phyloP scores from a whole-genome alignment of 2,888 invertebrate genomes.

The Aricia artaxerxes region DNA sequence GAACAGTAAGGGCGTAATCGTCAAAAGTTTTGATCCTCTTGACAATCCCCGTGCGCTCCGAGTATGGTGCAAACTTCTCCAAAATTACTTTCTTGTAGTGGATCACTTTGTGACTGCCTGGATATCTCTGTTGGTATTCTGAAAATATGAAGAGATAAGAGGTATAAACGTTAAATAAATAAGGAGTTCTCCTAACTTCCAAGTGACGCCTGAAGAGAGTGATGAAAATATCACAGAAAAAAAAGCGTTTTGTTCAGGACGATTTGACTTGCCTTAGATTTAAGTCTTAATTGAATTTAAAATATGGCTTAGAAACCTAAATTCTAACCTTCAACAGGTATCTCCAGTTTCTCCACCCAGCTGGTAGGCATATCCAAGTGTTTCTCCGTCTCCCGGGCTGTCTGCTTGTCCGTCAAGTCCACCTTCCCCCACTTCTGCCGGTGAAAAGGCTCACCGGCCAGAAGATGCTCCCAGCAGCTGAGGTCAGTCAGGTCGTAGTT shows the following conservation, averaged over 20 bases:
- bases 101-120: constrained; percentile 84
- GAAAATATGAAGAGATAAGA: constrained; percentile 33
- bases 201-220: no score
- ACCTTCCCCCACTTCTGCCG: constrained; percentile 76
- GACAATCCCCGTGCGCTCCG: constrained; percentile 86
- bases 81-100: constrained; percentile 87
- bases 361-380: constrained; percentile 88
- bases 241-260: no score
- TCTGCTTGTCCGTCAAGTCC: constrained; percentile 61
- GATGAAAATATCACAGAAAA: no score
- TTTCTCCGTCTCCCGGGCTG: constrained; percentile 81
- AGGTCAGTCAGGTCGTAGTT: constrained; percentile 83
- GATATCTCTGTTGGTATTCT: constrained; percentile 86
- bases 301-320: not conserved
- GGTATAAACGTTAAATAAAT: no score
- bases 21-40: constrained; percentile 81
- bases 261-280: no score
- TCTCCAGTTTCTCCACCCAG: constrained; percentile 86
- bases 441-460: constrained; percentile 84
- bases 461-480: constrained; percentile 85
- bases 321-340: constrained; percentile 77
- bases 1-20: constrained; percentile 79
- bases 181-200: no score
- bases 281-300: no score
- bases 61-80: constrained; percentile 89